Evolutionary conservation across 1,140 invertebrate genomes (phyloP), one percentile per base, ranked within the genome.

Genomic region (Pteromalus puparum): DNA sequence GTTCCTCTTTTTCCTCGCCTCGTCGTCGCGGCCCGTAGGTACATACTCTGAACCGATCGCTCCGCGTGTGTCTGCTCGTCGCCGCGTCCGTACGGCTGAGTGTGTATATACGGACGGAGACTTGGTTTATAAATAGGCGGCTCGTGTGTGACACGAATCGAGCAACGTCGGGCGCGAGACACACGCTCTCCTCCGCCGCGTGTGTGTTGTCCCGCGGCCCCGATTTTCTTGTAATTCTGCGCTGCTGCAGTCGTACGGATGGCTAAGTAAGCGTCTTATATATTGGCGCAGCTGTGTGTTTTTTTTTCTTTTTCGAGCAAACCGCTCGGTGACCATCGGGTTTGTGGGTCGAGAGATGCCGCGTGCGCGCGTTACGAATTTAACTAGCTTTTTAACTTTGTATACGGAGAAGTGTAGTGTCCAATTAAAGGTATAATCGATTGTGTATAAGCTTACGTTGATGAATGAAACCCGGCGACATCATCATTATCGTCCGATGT

Each of bases 61-160:
- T 34, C 30, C 30, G 30, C 46, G 10, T 21, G 13, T 21, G 24
- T 7, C 24, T 70, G 24, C n/a, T n/a, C 5, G 15, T n/a, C 12
- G 34, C 73, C 21, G 34, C 34, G 18, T n/a, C n/a, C n/a, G n/a
- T n/a, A 7, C n/a, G 2, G 12, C 4, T 48, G 21, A 21, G 2
- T 42, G 38, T 42, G 21, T 34, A n/a, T 34, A n/a, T 28, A n/a
- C 38, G 21, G 0, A 73, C 26, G 38, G 21, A 3, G 30, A 34
- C 21, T 74, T 18, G 48, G 73, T 18, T 67, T 75, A 82, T 65
- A 73, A 74, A 82, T 46, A 75, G 72, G 42, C 72, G 24, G 7
- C 53, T 42, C 15, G 46, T 46, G 74, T 76, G 74, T 34, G 42
- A 81, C 70, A 73, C 70, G 80, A 53, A 73, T 81, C 34, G 18